Base-by-base conservation (phyloP, 2,888 invertebrate genomes). In the Rhabditoides inermis region DNA sequence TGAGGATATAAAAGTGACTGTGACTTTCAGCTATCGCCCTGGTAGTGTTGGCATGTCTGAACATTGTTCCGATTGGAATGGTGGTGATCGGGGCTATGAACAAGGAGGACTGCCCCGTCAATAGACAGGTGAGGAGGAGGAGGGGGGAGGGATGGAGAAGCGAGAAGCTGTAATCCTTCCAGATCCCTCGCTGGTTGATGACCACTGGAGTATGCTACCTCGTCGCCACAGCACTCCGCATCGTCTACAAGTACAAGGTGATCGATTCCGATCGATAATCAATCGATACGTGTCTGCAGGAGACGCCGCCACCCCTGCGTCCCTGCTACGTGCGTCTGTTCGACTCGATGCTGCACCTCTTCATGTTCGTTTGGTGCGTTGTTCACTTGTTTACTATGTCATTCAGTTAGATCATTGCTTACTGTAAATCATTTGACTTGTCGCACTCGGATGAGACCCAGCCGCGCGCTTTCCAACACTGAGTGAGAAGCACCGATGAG, bases 191-290 rank as follows among this genome's bases (percentile, higher is more conserved):
- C n/a, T 63, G 63, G 63, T 53, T 85, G 69, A 78, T 85, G 65
- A 84, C 85, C 57, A 84, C 83, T 65, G 84, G 85, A 49, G 80
- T 81, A 42, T 83, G 84, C 72, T 84, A 84, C n/a, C 80, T 84
- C 49, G 76, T 84, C 49, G 84, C 84, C 71, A 84, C 84, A 69
- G 73, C 84, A 22, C 76, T 84, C 49, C 82, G 83, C 74, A 77
- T 84, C 45, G 81, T 36, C 48, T 51, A 55, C 37, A 18, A 54
- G 28, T 47, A 46, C 18, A 51, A 51, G 53, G 59, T 54, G 12
- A 45, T 44, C 27, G 12, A 6, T 27, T 41, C n/a, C 7, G 20
- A 36, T 25, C 20, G 35, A 39, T 15, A 39, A 15, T 28, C 39
- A 7, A 32, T 18, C 15, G 2, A 42, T 32, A 37, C 3, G 7